Conservation (phyloP, 2,888 invertebrate species). For the Protonemura montana region DNA sequence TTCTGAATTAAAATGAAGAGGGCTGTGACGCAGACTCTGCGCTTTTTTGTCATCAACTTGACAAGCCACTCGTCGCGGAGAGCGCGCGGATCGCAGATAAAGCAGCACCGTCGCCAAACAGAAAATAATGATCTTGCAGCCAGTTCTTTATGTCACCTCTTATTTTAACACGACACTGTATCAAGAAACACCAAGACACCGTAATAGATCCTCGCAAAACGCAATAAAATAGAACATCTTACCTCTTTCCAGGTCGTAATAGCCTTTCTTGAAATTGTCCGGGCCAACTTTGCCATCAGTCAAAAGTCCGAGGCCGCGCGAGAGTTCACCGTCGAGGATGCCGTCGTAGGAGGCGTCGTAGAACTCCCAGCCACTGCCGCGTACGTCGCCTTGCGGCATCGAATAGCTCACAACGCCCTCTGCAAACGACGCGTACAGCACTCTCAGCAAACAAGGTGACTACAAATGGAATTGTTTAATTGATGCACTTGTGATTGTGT, state of each 20-base stretch:
- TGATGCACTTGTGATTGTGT: too few species aligned
- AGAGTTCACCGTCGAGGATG: constrained; percentile 76
- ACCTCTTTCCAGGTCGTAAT: constrained; percentile 67
- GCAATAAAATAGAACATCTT: constrained; percentile 39
- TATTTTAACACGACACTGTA: not conserved
- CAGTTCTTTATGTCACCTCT: not conserved
- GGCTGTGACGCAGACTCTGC: not conserved
- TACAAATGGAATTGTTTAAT: not conserved
- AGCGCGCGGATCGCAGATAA: not conserved
- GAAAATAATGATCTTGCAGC: not conserved
- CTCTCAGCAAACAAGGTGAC: not conserved
- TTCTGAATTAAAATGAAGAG: not conserved
- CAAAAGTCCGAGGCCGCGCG: constrained; percentile 83
- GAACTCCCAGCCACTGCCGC: constrained; percentile 81
- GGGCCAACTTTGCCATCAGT: constrained; percentile 83
- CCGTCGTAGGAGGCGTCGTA: constrained; percentile 88
- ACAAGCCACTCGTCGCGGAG: not conserved
- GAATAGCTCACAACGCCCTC: constrained; percentile 86
- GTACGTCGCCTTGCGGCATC: constrained; percentile 86
- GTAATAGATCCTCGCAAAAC: not conserved
- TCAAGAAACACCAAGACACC: not conserved
- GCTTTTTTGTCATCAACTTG: not conserved
- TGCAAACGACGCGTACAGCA: constrained; percentile 56
- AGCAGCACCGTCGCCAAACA: not conserved
- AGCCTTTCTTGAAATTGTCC: constrained; percentile 73